Evolutionary conservation across 2,797 vertebrate species (phyloP), one percentile per base, ranked within the genome.

Genomic region (Micrastur ruficollis): DNA sequence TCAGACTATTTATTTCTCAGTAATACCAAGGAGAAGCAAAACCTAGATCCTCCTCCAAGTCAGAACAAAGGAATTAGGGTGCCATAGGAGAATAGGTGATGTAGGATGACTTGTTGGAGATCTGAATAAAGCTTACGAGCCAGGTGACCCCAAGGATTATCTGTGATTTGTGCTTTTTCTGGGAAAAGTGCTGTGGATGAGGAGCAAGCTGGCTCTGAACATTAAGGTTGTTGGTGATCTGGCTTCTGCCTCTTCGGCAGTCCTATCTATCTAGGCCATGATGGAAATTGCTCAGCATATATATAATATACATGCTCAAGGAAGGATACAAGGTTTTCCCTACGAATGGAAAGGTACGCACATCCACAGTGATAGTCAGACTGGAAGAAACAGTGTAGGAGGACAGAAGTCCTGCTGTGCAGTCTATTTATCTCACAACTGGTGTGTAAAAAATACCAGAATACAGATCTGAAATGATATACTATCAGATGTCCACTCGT

Each of bases 241-340:
- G 38, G 12, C 19, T 55, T 36, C 49, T 93, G 17, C 23, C 46
- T 81, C 20, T 68, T 38, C 46, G 72, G 66, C 53, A 86, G 50
- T 62, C 17, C 52, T 8, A 3, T 16, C 18, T 36, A 0, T 19
- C 42, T 12, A 38, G 40, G 19, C 25, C 20, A 10, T 32, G 63
- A 25, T 52, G 16, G 49, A 22, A 66, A 8, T 36, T 31, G 29
- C 63, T 59, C 15, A 38, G 36, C 8, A 36, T 36, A 36, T 36
- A 12, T 22, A 1, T 15, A 6, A 17, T 8, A 7, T 21, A 18
- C 5, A 3, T 8, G 29, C 47, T 55, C 26, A 3, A n/a, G 42
- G 56, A 62, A 46, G 5, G 32, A 3, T 50, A 22, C 21, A n/a
- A 56, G 36, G 17, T 3, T 5, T 67, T 79, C 12, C 31, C 7